Evolutionary conservation across 2,113 vertebrate species (phyloP).

Genomic region (Acrocephalus kingi): DNA sequence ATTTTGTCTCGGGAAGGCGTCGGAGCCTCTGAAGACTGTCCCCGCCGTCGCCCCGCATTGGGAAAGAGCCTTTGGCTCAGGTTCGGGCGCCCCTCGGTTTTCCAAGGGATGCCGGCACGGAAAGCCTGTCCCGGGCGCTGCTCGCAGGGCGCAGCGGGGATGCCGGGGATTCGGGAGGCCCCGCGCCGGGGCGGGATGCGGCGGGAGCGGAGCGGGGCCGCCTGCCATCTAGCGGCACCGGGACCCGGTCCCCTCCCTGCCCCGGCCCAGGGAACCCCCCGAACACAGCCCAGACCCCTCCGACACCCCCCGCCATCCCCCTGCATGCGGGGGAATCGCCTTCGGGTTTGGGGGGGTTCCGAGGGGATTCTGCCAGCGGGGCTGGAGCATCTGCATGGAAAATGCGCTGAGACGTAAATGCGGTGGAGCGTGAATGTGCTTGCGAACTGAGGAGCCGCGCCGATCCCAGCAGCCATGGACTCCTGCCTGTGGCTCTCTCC

Average conservation of each 20-base stretch:
- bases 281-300: neutral
- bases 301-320: too few species aligned
- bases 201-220: neutral
- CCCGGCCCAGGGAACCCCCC: neutral
- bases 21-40: neutral
- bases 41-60: neutral
- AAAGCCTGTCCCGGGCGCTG: neutral
- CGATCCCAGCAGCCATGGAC: neutral
- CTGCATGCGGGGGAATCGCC: neutral
- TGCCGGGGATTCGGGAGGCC: conserved; percentile 29
- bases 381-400: neutral
- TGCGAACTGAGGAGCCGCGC: neutral
- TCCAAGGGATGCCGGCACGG: neutral
- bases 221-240: conserved; percentile 46
- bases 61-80: neutral
- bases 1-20: neutral
- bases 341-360: neutral
- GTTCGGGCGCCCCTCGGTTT: conserved; percentile 12
- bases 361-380: neutral
- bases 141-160: conserved; percentile 13
- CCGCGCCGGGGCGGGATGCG: neutral
- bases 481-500: neutral
- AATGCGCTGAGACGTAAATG: neutral
- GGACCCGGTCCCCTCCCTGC: neutral
- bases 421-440: neutral